Evolutionary conservation across 2,888 invertebrate species (phyloP).

Genomic region (Drosophila pseudotakahashii): DNA sequence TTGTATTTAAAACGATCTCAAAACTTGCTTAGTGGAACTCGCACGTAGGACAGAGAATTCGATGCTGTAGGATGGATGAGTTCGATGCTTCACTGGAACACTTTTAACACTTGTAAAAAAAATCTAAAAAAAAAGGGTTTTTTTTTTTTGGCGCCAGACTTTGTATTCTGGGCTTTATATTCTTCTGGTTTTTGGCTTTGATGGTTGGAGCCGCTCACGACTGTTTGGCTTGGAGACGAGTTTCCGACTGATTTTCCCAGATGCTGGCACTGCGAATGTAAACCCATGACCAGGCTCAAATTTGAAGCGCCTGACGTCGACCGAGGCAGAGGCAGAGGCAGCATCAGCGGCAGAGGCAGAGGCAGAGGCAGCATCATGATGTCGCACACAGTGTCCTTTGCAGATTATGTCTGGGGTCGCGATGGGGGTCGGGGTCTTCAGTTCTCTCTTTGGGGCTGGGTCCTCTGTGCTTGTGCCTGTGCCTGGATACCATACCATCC

Average conservation of each 20-base stretch:
- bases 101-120: slow-evolving; percentile 2
- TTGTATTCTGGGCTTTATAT: too few relatives aligned
- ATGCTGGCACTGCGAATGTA: slow-evolving; percentile 71
- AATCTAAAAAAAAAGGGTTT: neutral
- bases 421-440: neutral
- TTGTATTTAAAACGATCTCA: slow-evolving; percentile 60
- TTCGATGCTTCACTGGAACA: neutral
- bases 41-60: slow-evolving; percentile 49
- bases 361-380: slow-evolving; percentile 26
- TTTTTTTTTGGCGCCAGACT: slow-evolving; percentile 18
- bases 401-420: slow-evolving; percentile 50
- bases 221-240: slow-evolving; percentile 80
- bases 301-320: slow-evolving; percentile 36
- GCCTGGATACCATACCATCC: neutral
- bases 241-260: slow-evolving; percentile 82
- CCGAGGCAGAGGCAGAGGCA: slow-evolving; percentile 14
- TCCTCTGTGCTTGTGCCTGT: neutral
- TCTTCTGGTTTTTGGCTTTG: neutral
- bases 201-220: slow-evolving; percentile 52
- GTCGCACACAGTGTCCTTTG: slow-evolving; percentile 66
- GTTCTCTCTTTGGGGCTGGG: slow-evolving; percentile 1
- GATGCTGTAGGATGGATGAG: neutral
- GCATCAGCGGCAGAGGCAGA: slow-evolving; percentile 12
- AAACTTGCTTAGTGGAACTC: slow-evolving; percentile 76
- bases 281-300: slow-evolving; percentile 75